These are phyloP conservation scores for Thereva unica DNA, from an alignment of 2,888 invertebrate genomes.

Conservation along the genomic window DNA sequence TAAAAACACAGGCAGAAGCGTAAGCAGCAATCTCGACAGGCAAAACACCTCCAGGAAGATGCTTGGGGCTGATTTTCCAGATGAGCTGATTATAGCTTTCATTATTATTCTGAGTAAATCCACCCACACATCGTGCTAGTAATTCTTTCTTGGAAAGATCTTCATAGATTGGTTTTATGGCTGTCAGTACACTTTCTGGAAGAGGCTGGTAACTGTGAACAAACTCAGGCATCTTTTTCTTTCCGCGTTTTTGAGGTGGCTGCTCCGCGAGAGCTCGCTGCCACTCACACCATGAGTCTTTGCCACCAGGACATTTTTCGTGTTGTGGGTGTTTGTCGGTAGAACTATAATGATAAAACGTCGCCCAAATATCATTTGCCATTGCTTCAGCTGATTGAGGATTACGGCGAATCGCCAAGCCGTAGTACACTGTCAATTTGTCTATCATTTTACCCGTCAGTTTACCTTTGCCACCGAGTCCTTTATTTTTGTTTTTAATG, in stretches of 20 bases:
- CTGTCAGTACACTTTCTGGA: neutral
- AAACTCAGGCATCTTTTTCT: neutral
- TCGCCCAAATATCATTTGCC: conserved; percentile 40
- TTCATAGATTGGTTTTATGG: conserved; percentile 3
- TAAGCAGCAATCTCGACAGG: neutral
- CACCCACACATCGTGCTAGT: neutral
- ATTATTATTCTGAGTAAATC: conserved; percentile 3
- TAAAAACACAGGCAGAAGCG: too few relatives aligned
- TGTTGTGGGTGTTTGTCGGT: conserved; percentile 41
- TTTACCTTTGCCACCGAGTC: conserved; percentile 36
- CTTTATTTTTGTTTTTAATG: neutral
- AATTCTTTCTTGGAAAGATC: too few relatives aligned
- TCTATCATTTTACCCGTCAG: conserved; percentile 36
- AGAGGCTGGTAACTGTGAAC: neutral
- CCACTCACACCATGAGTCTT: conserved; percentile 3
- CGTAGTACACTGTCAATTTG: conserved; percentile 45
- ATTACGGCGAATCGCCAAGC: conserved; percentile 45
- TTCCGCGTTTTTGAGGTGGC: too few relatives aligned
- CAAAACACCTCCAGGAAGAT: neutral
- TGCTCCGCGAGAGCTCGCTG: neutral
- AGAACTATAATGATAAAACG: conserved; percentile 19
- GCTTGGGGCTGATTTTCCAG: too few relatives aligned
- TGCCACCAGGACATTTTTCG: conserved; percentile 38
- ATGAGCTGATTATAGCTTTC: neutral
- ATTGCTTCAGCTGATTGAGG: conserved; percentile 43